phyloP scores from a whole-genome alignment of 2,888 invertebrate species.

The Drosophila demipolita region DNA sequence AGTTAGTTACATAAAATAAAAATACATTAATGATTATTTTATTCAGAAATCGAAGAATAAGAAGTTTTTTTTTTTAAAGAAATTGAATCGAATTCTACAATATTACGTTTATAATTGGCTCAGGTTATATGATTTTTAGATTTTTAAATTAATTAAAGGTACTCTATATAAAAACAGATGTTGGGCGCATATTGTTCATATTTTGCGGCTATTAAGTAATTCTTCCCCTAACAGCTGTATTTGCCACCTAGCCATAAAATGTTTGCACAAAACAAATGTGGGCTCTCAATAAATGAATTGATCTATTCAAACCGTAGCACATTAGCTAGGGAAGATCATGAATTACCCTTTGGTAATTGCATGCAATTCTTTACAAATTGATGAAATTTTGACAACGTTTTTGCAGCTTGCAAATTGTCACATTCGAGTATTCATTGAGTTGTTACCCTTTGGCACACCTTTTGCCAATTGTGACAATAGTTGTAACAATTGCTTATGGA shows the following conservation, averaged over 20 bases:
- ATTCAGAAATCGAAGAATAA: not conserved
- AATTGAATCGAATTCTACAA: not conserved
- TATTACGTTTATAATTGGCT: not conserved
- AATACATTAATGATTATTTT: not conserved
- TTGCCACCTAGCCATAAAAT: slow-evolving; percentile 44
- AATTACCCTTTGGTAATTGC: slow-evolving; percentile 27
- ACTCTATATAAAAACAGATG: slow-evolving; percentile 23
- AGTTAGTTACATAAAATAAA: not conserved
- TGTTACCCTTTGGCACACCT: slow-evolving; percentile 35
- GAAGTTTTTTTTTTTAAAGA: no score
- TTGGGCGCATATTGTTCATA: not conserved
- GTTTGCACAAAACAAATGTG: slow-evolving; percentile 30
- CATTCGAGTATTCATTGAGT: not conserved
- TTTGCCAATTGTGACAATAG: slow-evolving; percentile 29
- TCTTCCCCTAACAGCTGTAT: slow-evolving; percentile 54
- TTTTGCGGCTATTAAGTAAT: not conserved
- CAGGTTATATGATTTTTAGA: not conserved
- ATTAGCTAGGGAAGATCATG: slow-evolving; percentile 27
- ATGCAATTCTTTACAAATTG: slow-evolving; percentile 37
- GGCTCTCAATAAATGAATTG: slow-evolving; percentile 43
- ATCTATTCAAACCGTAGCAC: slow-evolving; percentile 34
- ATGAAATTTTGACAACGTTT: slow-evolving; percentile 51
- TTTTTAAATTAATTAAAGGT: not conserved
- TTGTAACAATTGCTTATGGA: slow-evolving; percentile 31
- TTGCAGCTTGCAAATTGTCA: slow-evolving; percentile 64